Conservation (phyloP, 2,888 invertebrate genomes). For the Carabus problematicus region DNA sequence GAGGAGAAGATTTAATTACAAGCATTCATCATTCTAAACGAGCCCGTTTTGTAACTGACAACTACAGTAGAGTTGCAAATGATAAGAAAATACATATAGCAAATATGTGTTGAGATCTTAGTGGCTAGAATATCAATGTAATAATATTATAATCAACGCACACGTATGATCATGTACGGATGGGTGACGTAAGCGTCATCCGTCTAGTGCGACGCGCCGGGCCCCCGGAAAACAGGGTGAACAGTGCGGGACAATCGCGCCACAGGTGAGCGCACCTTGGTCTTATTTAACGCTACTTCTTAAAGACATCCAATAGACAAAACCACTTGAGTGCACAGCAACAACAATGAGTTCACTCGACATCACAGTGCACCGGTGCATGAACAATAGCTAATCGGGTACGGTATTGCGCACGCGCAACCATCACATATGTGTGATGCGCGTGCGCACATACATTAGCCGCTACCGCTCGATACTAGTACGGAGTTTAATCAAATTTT, state of each 20-base stretch:
- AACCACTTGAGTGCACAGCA: constrained; percentile 23
- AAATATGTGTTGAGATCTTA: no score
- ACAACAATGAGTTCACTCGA: constrained; percentile 28
- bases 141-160: no score
- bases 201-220: no score
- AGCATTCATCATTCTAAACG: no score
- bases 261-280: constrained; percentile 38
- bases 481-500: constrained; percentile 32
- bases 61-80: no score
- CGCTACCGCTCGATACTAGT: background rate
- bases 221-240: constrained; percentile 6
- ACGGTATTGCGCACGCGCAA: constrained; percentile 4
- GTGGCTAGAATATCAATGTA: no score
- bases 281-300: constrained; percentile 26
- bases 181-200: no score
- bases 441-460: background rate
- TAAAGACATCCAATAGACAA: constrained; percentile 16
- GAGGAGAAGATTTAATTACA: no score
- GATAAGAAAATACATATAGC: no score
- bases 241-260: background rate
- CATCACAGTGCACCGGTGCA: constrained; percentile 8
- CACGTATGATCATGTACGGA: no score
- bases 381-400: constrained; percentile 19
- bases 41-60: no score
- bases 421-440: background rate